These are phyloP conservation scores for Tor tambroides DNA, from an alignment of 2,113 vertebrate species.

Conservation along the genomic window DNA sequence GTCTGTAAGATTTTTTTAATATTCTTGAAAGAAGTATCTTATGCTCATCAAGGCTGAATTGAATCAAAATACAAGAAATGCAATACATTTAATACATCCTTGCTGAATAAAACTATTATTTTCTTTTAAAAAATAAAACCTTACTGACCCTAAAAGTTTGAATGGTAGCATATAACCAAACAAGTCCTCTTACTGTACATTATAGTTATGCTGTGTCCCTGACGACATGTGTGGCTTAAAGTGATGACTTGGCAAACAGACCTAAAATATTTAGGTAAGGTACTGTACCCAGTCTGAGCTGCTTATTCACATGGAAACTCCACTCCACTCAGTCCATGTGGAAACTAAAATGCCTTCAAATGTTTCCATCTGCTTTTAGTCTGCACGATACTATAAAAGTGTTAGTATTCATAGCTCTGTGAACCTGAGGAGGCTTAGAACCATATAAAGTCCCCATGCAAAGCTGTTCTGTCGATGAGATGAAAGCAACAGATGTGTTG, in stretches of 20 bases:
- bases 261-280: constrained; percentile 24
- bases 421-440: constrained; percentile 26
- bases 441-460: constrained; percentile 25
- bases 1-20: neutral
- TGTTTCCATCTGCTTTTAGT: constrained; percentile 41
- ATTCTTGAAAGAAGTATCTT: neutral
- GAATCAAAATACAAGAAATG: neutral
- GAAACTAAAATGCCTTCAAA: constrained; percentile 17
- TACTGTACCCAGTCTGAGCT: constrained; percentile 17
- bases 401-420: constrained; percentile 24
- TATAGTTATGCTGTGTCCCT: neutral
- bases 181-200: neutral
- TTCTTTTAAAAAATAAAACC: neutral
- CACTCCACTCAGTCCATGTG: constrained; percentile 1
- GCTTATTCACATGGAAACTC: constrained; percentile 50
- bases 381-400: constrained; percentile 29
- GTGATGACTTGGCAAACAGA: constrained; percentile 36
- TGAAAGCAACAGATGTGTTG: constrained; percentile 9
- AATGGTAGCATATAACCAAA: neutral
- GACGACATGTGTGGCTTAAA: constrained; percentile 42
- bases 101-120: neutral
- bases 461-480: neutral
- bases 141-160: neutral
- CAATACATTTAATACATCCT: neutral
- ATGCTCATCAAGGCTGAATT: neutral